phyloP scores from a whole-genome alignment of 2,113 vertebrate genomes.

The Poeciliopsis turrubarensis region DNA sequence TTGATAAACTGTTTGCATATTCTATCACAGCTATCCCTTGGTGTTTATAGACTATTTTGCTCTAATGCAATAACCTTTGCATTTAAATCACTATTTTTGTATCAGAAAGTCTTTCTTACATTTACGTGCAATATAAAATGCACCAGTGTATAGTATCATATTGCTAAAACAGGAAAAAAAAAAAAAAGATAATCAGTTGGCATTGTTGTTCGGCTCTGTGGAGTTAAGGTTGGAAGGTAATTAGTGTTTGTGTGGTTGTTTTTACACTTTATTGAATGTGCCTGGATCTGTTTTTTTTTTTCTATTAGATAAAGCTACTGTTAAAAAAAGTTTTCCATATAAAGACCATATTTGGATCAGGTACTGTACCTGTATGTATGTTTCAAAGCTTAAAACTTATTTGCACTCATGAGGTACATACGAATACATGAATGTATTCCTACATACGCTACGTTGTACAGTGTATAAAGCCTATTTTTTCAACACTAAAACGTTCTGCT shows the following conservation, averaged over 20 bases:
- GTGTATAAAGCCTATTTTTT: conserved; percentile 67
- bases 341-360: conserved; percentile 50
- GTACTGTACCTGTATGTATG: conserved; percentile 32
- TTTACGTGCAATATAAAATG: conserved; percentile 93
- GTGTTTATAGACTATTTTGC: conserved; percentile 83
- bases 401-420: conserved; percentile 72
- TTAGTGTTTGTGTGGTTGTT: conserved; percentile 51
- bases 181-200: conserved; percentile 62
- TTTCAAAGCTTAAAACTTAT: conserved; percentile 46
- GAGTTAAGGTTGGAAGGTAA: conserved; percentile 49
- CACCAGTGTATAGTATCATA: conserved; percentile 86
- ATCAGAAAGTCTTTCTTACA: conserved; percentile 93
- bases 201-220: conserved; percentile 56
- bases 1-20: conserved; percentile 74
- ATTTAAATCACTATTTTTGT: conserved; percentile 98
- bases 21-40: conserved; percentile 71
- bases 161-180: conserved; percentile 39
- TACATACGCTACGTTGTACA: conserved; percentile 49
- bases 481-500: conserved; percentile 50
- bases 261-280: conserved; percentile 60
- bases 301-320: conserved; percentile 49
- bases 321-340: conserved; percentile 45
- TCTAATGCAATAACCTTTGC: conserved; percentile 82
- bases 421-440: conserved; percentile 63
- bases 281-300: conserved; percentile 55